phyloP scores from a whole-genome alignment of 2,113 vertebrate genomes.

The Dipodomys spectabilis region DNA sequence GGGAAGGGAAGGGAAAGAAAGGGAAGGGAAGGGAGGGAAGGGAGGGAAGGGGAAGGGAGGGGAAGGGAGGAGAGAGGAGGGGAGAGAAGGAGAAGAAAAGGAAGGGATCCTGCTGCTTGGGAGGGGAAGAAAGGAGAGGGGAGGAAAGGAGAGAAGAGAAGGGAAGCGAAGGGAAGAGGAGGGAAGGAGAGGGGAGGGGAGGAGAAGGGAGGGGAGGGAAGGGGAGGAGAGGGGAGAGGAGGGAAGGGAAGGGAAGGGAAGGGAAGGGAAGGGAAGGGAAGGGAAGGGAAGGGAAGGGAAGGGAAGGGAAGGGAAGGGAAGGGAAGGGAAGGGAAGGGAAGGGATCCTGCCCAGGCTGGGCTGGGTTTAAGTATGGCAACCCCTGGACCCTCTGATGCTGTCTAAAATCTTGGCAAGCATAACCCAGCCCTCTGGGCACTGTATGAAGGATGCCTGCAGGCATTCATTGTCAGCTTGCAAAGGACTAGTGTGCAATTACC shows the following conservation, averaged over 20 bases:
- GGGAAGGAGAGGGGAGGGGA: neutral
- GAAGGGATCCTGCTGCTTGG: neutral
- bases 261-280: neutral
- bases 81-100: neutral
- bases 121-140: neutral
- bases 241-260: neutral
- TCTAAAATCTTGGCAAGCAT: constrained; percentile 9
- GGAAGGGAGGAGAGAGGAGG: neutral
- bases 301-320: neutral
- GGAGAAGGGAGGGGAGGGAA: neutral
- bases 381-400: constrained; percentile 12
- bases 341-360: neutral
- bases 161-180: neutral
- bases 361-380: neutral
- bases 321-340: neutral
- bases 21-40: neutral
- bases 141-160: neutral
- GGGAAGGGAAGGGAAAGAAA: neutral
- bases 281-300: neutral
- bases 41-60: neutral
- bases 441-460: constrained; percentile 63
- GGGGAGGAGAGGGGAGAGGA: neutral
- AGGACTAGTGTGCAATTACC: constrained; percentile 56
- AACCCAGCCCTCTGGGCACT: constrained; percentile 45
- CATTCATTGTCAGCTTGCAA: constrained; percentile 46